Evolutionary conservation across 2,113 vertebrate genomes (phyloP).

Genomic region (Catharus bicknelli): DNA sequence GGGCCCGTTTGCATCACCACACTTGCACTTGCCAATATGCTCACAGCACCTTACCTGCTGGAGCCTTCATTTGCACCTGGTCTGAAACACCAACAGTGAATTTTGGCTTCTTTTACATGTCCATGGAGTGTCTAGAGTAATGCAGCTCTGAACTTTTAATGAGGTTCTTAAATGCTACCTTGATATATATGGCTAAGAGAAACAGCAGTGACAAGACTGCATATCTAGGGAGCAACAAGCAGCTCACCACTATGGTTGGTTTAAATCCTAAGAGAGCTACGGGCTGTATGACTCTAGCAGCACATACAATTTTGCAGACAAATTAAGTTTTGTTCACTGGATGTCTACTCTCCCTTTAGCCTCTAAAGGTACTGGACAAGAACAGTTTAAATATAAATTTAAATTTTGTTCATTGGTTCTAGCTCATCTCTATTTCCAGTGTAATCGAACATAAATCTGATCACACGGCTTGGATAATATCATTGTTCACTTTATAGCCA

Average conservation of each 20-base stretch:
- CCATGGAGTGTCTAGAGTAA: not conserved
- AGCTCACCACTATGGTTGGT: not conserved
- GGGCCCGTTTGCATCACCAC: not conserved
- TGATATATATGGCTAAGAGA: not conserved
- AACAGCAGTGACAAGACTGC: not conserved
- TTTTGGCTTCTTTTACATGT: not conserved
- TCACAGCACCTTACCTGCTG: not conserved
- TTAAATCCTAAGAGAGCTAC: not conserved
- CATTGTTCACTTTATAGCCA: constrained; percentile 42
- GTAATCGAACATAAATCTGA: constrained; percentile 45
- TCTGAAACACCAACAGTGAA: not conserved
- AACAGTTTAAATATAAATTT: not conserved
- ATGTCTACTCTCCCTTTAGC: not conserved
- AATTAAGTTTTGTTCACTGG: not conserved
- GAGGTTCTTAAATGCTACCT: not conserved
- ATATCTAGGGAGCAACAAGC: not conserved
- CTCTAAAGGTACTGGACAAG: not conserved
- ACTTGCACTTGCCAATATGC: not conserved
- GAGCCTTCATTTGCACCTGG: not conserved
- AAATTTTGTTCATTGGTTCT: constrained; percentile 2
- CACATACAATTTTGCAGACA: not conserved
- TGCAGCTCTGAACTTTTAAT: not conserved
- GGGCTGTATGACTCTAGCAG: not conserved
- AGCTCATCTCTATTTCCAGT: constrained; percentile 30
- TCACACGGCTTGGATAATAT: constrained; percentile 38